phyloP scores from a whole-genome alignment of 2,888 invertebrate genomes.

The Mamestra brassicae region DNA sequence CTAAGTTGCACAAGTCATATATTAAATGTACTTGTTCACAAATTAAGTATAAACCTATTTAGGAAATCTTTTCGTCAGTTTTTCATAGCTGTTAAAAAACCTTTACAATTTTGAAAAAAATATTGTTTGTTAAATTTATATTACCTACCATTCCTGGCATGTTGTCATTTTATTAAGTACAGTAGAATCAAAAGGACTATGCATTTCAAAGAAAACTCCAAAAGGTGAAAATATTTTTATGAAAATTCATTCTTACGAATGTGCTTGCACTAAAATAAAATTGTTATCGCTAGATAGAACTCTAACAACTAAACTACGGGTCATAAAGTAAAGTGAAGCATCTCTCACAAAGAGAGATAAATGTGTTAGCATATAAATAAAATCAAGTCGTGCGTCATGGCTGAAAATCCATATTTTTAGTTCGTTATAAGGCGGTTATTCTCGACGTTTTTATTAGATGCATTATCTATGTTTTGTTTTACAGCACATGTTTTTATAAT shows the following conservation, averaged over 20 bases:
- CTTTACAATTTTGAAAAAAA: too few relatives aligned
- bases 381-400: constrained; percentile 79
- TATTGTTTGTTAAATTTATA: too few relatives aligned
- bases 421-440: constrained; percentile 64
- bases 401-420: constrained; percentile 68
- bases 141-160: too few relatives aligned
- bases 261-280: constrained; percentile 35
- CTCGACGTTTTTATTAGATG: constrained; percentile 69
- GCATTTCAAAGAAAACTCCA: not conserved
- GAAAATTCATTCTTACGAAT: constrained; percentile 13
- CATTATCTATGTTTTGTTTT: constrained; percentile 66
- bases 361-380: constrained; percentile 83
- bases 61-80: too few relatives aligned
- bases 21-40: not conserved
- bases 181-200: not conserved
- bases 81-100: too few relatives aligned
- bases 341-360: constrained; percentile 79
- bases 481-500: constrained; percentile 55
- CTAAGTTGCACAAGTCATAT: not conserved
- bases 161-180: too few relatives aligned
- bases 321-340: constrained; percentile 77
- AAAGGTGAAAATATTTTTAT: constrained; percentile 13
- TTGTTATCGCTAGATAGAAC: constrained; percentile 59
- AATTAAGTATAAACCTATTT: not conserved
- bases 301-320: constrained; percentile 59